phyloP scores from a whole-genome alignment of 2,797 vertebrate species.

The Enteromius fasciolatus region DNA sequence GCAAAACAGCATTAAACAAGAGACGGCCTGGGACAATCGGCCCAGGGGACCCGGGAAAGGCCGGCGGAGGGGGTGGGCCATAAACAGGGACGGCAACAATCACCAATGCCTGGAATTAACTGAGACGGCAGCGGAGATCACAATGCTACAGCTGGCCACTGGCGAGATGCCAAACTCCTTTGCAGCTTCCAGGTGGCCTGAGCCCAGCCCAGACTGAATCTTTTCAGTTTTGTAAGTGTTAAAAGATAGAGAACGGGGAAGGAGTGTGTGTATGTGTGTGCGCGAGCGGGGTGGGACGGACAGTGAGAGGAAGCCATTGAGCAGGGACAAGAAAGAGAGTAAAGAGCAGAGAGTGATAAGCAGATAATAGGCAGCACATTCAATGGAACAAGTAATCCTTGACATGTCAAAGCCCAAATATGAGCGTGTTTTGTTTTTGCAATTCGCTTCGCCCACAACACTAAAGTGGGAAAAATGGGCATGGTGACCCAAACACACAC shows the following conservation, averaged over 20 bases:
- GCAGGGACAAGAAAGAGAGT: conserved; percentile 89
- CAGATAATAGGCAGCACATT: conserved; percentile 86
- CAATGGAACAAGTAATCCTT: conserved; percentile 89
- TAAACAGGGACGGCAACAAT: conserved; percentile 87
- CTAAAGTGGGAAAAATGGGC: conserved; percentile 75
- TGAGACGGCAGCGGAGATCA: conserved; percentile 79
- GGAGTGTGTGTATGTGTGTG: conserved; percentile 78
- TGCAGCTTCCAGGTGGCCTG: conserved; percentile 89
- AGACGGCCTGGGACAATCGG: conserved; percentile 86
- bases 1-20: conserved; percentile 94
- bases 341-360: conserved; percentile 90
- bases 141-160: conserved; percentile 94
- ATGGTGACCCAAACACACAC: conserved; percentile 73
- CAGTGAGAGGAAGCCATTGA: conserved; percentile 87
- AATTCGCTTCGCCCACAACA: conserved; percentile 81
- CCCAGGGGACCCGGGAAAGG: conserved; percentile 57
- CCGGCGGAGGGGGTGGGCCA: conserved; percentile 59
- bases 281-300: conserved; percentile 71
- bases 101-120: conserved; percentile 84
- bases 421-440: conserved; percentile 86
- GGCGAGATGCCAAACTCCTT: conserved; percentile 85
- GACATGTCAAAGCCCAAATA: conserved; percentile 85
- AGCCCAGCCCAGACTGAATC: conserved; percentile 75
- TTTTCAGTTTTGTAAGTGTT: conserved; percentile 92
- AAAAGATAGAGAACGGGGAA: conserved; percentile 79